Base-by-base conservation (phyloP, 1,140 invertebrate genomes). In the Solen grandis region DNA sequence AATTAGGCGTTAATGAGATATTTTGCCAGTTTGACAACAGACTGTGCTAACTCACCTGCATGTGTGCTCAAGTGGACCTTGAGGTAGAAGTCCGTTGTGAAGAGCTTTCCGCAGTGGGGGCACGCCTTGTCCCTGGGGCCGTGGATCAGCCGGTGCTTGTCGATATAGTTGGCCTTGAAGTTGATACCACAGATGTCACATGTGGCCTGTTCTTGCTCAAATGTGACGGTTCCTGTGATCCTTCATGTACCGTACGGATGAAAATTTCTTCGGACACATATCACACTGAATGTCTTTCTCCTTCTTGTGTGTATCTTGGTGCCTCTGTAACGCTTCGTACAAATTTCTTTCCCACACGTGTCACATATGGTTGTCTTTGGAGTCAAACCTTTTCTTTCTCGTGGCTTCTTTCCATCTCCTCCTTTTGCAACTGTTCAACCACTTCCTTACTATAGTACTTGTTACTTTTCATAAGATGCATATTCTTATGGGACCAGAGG, bases 191-290 rank as follows among this genome's bases (percentile, higher is more conserved):
- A 78, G 29, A 78, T 78, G 33, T 78, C 63, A 33, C 75, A 78
- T 0, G 70, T 8, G 1, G 63, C 63, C 5, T 31, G 16, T 66
- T 66, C 29, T 66, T 16, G 41, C 8, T 19, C 8, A 46, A 46
- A 55, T 78, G 75, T n/a, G 75, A 59, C 66, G 65, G 54, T 54
- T 59, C 65, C 41, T 78, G 35, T 78, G 75, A 41, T 78, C 75
- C 0, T 33, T 69, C 10, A 78, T 60, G 54, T 78, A 78, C 0
- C 75, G 63, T 31, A 41, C 16, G 1, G 62, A 66, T 29, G 65
- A 69, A 52, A 55, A 78, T 8, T 25, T 38, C 8, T 78, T 78
- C 13, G 38, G 38, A 57, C 75, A 78, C 14, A 78, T 31, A 3
- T 78, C 75, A 29, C 75, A 78, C 27, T 68, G 19, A 22, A 52